A percentile compares a stretch with the other conserved stretches of the same genome.
These are phyloP conservation scores for Remorina albescens DNA, from an alignment of 2,797 vertebrate genomes.

Conservation along the genomic window DNA sequence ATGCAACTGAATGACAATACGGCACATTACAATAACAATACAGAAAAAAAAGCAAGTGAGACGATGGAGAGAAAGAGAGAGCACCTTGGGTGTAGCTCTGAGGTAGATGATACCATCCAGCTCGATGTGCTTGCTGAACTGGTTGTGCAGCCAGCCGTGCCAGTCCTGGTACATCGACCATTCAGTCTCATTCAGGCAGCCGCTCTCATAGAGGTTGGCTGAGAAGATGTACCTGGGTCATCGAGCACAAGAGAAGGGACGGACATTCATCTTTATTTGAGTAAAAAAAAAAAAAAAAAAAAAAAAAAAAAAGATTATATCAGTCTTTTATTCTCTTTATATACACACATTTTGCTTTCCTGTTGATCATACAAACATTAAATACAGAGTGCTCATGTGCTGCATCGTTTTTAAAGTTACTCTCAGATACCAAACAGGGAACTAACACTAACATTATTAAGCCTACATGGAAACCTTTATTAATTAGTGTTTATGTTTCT, in stretches of 20 bases:
- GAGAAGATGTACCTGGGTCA: conserved; percentile 92
- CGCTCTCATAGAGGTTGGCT: conserved; percentile 92
- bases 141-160: conserved; percentile 90
- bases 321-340: too few relatives aligned
- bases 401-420: too few relatives aligned
- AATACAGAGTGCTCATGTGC: too few relatives aligned
- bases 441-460: too few relatives aligned
- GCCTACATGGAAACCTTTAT: too few relatives aligned
- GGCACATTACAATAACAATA: not conserved
- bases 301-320: too few relatives aligned
- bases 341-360: not conserved
- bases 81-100: conserved; percentile 91
- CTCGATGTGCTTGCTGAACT: conserved; percentile 88
- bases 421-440: not conserved
- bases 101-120: conserved; percentile 96
- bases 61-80: rapidly evolving
- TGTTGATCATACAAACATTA: not conserved
- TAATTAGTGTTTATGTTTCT: too few relatives aligned
- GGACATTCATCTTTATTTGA: too few relatives aligned
- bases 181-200: conserved; percentile 93
- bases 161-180: conserved; percentile 97
- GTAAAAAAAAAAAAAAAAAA: too few relatives aligned
- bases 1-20: too few relatives aligned
- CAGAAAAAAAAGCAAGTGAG: too few relatives aligned
- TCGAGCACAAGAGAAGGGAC: not conserved